phyloP scores from a whole-genome alignment of 2,113 vertebrate species.

The Parus major region DNA sequence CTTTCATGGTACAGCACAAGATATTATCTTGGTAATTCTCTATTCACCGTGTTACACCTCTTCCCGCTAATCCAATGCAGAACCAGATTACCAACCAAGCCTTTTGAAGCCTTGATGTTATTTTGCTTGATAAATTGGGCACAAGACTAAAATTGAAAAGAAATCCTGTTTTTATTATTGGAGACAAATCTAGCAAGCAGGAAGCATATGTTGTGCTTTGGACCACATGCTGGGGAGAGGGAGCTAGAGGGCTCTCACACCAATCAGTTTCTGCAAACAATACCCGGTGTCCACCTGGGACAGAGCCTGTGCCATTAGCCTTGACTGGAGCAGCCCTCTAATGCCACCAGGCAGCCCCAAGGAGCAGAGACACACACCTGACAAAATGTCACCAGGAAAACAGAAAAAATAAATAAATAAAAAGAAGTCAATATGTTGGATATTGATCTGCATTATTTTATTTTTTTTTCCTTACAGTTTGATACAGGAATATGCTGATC shows the following conservation, averaged over 20 bases:
- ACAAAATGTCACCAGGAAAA: conserved; percentile 56
- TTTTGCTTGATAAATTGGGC: conserved; percentile 68
- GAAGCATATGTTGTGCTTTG: conserved; percentile 64
- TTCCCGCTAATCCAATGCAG: conserved; percentile 24
- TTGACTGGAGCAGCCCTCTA: conserved; percentile 59
- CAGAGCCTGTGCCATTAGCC: conserved; percentile 61
- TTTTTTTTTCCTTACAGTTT: neutral
- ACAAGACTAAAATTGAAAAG: conserved; percentile 69
- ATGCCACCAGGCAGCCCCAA: conserved; percentile 56
- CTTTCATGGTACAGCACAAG: neutral
- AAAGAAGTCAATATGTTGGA: conserved; percentile 34
- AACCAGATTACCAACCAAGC: conserved; percentile 39
- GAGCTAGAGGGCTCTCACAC: conserved; percentile 60
- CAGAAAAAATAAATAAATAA: neutral
- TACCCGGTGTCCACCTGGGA: conserved; percentile 44
- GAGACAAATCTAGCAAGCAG: conserved; percentile 73
- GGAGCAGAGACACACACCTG: conserved; percentile 55
- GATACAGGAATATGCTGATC: neutral
- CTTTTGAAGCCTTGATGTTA: conserved; percentile 57
- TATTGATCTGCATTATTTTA: conserved; percentile 50
- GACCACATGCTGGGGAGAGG: conserved; percentile 60
- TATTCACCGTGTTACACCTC: neutral
- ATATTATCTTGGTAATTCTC: neutral
- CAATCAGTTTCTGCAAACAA: conserved; percentile 72
- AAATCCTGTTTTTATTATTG: conserved; percentile 74